These are phyloP conservation scores for Drosophila jambulina DNA, from an alignment of 1,140 invertebrate genomes.

Conservation along the genomic window DNA sequence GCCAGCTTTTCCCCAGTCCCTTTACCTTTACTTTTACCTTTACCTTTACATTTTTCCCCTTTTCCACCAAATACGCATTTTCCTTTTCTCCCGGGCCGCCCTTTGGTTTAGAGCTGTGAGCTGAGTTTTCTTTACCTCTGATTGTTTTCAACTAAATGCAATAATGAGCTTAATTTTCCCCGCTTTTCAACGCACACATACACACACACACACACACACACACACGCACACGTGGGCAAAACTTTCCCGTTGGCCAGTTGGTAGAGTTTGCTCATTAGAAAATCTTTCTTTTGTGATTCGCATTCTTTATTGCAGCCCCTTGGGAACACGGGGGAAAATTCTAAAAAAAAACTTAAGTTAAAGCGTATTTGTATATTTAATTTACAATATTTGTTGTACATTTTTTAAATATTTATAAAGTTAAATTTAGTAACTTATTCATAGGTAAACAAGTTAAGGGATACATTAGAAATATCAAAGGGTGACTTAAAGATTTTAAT, in stretches of 20 bases:
- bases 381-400: not conserved
- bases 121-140: conserved; percentile 24
- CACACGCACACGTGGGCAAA: conserved; percentile 24
- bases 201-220: conserved; percentile 12
- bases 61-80: not conserved
- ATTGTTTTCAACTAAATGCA: conserved; percentile 55
- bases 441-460: too few relatives aligned
- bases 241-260: conserved; percentile 51
- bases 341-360: not conserved
- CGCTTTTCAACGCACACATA: conserved; percentile 15
- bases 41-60: not conserved
- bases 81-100: not conserved
- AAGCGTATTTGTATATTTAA: not conserved
- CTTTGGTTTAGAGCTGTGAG: conserved; percentile 35
- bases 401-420: not conserved
- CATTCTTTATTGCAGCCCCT: conserved; percentile 13
- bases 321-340: not conserved
- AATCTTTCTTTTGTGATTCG: conserved; percentile 66
- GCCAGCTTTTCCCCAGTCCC: conserved; percentile 7
- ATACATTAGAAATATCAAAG: not conserved
- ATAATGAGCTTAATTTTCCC: conserved; percentile 55
- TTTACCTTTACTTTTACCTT: not conserved
- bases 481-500: not conserved
- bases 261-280: conserved; percentile 76
- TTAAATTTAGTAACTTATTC: not conserved